These are phyloP conservation scores for Mesoclemmys tuberculata DNA, from an alignment of 2,113 vertebrate genomes.

Conservation along the genomic window DNA sequence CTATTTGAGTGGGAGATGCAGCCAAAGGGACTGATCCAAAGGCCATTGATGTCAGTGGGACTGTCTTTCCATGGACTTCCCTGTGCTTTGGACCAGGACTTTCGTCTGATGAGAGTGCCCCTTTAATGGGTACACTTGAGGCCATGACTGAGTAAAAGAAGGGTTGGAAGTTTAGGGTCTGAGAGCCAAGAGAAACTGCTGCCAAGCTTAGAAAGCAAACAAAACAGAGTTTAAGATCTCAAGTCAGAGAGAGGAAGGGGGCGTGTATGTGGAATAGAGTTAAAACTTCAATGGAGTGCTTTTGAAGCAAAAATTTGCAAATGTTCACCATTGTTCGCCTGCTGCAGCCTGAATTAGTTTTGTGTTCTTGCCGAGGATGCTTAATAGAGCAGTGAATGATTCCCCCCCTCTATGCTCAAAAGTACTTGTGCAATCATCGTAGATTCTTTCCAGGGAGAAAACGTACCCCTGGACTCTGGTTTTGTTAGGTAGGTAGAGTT, in stretches of 20 bases:
- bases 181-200: neutral
- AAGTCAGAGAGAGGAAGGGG: neutral
- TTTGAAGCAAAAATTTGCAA: constrained; percentile 39
- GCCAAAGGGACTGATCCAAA: neutral
- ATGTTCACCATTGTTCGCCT: neutral
- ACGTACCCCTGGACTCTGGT: neutral
- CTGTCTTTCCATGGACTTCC: neutral
- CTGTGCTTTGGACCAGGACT: fast-evolving
- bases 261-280: neutral
- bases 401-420: neutral
- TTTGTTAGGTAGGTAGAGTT: fast-evolving
- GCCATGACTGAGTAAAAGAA: neutral
- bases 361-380: neutral
- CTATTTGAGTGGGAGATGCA: neutral
- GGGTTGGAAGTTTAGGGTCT: neutral
- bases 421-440: constrained; percentile 14
- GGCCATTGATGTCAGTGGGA: neutral
- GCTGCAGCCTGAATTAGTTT: neutral
- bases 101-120: fast-evolving
- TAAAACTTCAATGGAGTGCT: neutral
- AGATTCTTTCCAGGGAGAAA: neutral
- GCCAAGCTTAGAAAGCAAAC: neutral
- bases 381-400: neutral
- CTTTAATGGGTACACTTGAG: fast-evolving
- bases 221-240: neutral